Evolutionary conservation across 2,113 vertebrate species (phyloP).

Genomic region (Daubentonia madagascariensis): DNA sequence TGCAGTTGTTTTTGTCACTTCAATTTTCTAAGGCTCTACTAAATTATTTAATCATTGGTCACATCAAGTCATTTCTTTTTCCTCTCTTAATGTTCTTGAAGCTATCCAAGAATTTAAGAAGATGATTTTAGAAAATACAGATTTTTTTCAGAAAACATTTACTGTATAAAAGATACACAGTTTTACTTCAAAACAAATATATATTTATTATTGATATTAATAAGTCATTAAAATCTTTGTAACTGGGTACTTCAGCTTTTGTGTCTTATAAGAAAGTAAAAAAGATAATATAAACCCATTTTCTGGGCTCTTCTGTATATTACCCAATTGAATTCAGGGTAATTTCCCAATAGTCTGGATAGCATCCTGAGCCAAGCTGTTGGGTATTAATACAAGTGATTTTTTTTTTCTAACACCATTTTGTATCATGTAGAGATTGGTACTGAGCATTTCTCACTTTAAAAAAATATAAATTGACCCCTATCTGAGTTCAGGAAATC

Average conservation of each 20-base stretch:
- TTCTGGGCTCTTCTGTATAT: background rate
- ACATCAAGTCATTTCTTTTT: background rate
- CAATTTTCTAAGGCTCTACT: background rate
- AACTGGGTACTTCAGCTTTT: background rate
- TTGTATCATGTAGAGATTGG: slow-evolving; percentile 18
- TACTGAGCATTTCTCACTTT: slow-evolving; percentile 39
- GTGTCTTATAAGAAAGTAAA: background rate
- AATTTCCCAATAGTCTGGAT: background rate
- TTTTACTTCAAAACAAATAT: background rate
- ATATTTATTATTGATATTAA: background rate
- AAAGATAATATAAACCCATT: background rate
- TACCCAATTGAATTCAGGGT: background rate
- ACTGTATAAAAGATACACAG: background rate
- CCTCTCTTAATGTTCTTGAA: background rate
- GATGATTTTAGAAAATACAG: background rate
- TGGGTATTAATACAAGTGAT: background rate
- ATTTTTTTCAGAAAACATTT: background rate
- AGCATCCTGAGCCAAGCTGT: background rate
- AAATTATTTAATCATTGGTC: background rate
- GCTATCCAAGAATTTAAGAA: background rate
- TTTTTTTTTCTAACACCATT: slow-evolving; percentile 41
- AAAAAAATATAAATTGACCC: background rate
- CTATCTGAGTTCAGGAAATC: slow-evolving; percentile 40
- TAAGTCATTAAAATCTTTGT: background rate
- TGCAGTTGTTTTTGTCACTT: background rate